These are phyloP conservation scores for Catharus fuscescens DNA, from an alignment of 2,113 vertebrate species.

Conservation along the genomic window DNA sequence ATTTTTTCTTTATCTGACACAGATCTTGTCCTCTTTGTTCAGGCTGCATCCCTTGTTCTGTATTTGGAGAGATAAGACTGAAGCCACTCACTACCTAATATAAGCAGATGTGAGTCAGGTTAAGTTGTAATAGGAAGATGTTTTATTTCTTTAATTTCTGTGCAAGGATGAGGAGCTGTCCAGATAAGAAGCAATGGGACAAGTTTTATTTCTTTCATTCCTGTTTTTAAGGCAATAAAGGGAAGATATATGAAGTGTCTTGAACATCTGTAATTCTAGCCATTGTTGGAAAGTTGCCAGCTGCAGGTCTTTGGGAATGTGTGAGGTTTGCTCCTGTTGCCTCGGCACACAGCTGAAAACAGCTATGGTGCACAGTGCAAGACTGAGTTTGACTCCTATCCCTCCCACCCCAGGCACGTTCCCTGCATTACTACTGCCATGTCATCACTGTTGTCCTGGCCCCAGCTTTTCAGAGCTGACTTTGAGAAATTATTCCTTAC, in stretches of 20 bases:
- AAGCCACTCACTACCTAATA: rapidly evolving
- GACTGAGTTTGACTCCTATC: background rate
- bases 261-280: background rate
- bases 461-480: background rate
- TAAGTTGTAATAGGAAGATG: background rate
- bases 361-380: background rate
- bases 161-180: background rate
- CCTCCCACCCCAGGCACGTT: background rate
- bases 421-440: background rate
- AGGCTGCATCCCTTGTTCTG: background rate
- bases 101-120: background rate
- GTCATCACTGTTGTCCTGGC: background rate
- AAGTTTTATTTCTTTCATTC: background rate
- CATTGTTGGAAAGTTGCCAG: background rate
- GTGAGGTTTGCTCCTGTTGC: background rate
- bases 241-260: background rate
- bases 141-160: background rate
- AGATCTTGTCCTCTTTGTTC: background rate
- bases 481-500: background rate
- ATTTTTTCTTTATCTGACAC: background rate
- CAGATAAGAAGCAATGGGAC: background rate
- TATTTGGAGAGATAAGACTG: background rate
- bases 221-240: background rate
- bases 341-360: background rate
- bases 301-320: background rate